Conservation (phyloP, 2,113 vertebrate genomes). For the Halichoerus grypus region DNA sequence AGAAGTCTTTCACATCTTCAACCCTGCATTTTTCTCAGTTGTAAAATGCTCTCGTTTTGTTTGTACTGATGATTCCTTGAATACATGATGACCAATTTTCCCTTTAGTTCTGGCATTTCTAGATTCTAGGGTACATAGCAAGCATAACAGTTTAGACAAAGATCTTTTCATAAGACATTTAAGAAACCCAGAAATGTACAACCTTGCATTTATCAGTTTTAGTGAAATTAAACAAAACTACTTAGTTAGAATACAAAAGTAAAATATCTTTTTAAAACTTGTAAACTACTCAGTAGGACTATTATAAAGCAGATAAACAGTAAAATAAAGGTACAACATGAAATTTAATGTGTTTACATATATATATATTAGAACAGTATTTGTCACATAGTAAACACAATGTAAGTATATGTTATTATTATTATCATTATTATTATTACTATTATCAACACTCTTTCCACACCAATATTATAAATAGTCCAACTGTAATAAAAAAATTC, state of each 20-base stretch:
- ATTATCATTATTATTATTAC: conserved; percentile 15
- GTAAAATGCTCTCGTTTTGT: neutral
- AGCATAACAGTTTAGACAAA: neutral
- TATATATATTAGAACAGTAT: neutral
- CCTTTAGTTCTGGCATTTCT: neutral
- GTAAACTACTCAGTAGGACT: neutral
- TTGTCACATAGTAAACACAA: neutral
- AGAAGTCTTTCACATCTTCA: neutral
- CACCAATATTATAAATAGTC: neutral
- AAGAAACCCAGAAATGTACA: neutral
- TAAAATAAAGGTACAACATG: neutral
- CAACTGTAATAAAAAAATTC: neutral
- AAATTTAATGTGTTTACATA: neutral
- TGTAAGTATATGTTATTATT: neutral
- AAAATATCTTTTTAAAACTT: neutral
- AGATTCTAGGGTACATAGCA: neutral
- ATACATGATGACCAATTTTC: neutral
- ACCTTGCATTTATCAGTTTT: neutral
- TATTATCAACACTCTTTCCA: neutral
- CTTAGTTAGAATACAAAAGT: conserved; percentile 21
- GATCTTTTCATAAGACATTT: neutral
- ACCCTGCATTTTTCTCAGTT: neutral
- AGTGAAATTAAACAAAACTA: neutral
- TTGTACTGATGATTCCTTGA: neutral
- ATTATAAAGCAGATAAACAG: neutral